Evolutionary conservation across 2,113 vertebrate species (phyloP).

Genomic region (Macrotis lagotis): DNA sequence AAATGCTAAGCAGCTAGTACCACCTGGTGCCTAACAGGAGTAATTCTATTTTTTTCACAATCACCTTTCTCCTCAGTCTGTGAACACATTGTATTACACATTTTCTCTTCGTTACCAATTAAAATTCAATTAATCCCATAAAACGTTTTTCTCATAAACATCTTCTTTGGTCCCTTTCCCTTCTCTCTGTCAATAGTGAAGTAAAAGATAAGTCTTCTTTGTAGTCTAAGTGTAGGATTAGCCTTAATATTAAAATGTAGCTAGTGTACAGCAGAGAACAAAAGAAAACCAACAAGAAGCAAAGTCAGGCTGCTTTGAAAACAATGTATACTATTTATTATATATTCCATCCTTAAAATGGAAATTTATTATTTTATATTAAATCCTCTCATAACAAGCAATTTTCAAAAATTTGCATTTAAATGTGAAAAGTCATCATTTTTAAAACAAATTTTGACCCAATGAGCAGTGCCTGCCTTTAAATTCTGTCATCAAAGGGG

Average conservation of each 20-base stretch:
- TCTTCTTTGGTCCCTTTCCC: background rate
- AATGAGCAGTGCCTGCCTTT: background rate
- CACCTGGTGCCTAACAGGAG: background rate
- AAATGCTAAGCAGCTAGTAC: background rate
- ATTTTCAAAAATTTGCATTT: too few relatives aligned
- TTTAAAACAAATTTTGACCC: background rate
- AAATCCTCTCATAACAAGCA: too few relatives aligned
- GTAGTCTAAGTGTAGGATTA: background rate
- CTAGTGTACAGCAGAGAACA: too few relatives aligned
- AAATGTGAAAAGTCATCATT: background rate
- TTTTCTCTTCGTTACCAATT: background rate
- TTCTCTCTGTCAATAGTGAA: background rate
- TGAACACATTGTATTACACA: background rate
- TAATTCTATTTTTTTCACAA: background rate
- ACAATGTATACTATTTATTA: too few relatives aligned
- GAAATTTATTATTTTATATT: too few relatives aligned
- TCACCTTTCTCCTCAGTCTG: background rate
- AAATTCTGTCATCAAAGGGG: too few relatives aligned
- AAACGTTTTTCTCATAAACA: background rate
- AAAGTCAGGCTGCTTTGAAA: too few relatives aligned
- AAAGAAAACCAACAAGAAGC: too few relatives aligned
- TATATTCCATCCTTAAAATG: too few relatives aligned
- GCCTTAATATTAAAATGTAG: background rate
- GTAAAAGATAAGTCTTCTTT: background rate
- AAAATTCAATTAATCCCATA: background rate